These are phyloP conservation scores for Bubo blakistoni DNA, from an alignment of 2,113 vertebrate genomes.

Conservation along the genomic window DNA sequence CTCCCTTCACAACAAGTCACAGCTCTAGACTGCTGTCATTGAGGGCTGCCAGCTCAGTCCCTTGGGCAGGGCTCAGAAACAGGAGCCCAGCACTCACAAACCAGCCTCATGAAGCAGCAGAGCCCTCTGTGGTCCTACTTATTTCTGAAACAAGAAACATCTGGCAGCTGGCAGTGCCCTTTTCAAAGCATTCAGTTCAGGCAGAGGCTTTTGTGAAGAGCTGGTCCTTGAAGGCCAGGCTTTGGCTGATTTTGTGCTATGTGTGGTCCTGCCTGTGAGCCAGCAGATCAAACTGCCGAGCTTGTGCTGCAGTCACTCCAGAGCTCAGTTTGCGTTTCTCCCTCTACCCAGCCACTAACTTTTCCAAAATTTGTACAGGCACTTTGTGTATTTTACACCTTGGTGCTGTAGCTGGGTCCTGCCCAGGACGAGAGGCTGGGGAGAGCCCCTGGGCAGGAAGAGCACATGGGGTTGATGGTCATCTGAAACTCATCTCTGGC, in stretches of 20 bases:
- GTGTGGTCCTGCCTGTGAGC: accelerated
- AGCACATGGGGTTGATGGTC: neutral
- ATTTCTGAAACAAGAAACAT: neutral
- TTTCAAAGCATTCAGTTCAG: neutral
- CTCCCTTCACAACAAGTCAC: neutral
- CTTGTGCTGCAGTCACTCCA: accelerated
- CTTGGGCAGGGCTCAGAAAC: neutral
- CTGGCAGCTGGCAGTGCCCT: neutral
- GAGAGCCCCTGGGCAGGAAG: neutral
- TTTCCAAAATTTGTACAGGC: neutral
- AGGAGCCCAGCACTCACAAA: neutral
- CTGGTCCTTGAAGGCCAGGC: neutral
- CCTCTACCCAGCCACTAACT: neutral
- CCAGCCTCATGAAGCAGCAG: neutral
- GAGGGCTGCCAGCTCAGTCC: neutral
- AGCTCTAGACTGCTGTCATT: neutral
- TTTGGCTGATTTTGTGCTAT: neutral
- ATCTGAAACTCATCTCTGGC: neutral
- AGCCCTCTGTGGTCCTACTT: neutral
- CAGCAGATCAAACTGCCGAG: neutral
- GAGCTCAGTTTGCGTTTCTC: neutral
- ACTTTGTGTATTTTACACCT: neutral
- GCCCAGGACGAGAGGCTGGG: neutral
- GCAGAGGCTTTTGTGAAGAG: neutral
- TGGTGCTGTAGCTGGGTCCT: no score